phyloP scores from a whole-genome alignment of 2,797 vertebrate genomes.

The Xenentodon cancila region DNA sequence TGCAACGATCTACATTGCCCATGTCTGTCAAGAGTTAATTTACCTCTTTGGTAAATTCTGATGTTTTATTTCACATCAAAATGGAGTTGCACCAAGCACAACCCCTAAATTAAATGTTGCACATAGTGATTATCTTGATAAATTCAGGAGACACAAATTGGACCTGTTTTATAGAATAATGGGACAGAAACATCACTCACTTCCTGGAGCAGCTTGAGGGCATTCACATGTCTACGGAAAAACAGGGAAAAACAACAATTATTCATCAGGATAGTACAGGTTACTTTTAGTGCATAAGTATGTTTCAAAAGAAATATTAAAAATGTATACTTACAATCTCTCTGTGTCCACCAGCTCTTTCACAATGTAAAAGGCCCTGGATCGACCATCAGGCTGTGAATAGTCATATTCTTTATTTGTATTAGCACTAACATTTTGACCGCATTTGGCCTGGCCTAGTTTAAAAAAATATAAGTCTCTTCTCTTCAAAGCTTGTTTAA shows the following conservation, averaged over 20 bases:
- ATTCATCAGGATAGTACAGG: background rate
- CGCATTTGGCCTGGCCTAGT: too few relatives aligned
- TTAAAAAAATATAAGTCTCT: too few relatives aligned
- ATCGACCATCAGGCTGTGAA: slow-evolving; percentile 88
- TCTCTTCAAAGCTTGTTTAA: too few relatives aligned
- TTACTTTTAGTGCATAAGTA: background rate
- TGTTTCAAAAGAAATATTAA: background rate
- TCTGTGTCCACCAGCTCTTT: slow-evolving; percentile 93
- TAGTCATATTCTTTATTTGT: slow-evolving; percentile 24
- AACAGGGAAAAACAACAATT: slow-evolving; percentile 38
- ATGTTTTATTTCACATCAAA: too few relatives aligned
- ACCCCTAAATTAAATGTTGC: too few relatives aligned
- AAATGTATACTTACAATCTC: slow-evolving; percentile 85
- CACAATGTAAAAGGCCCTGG: slow-evolving; percentile 89
- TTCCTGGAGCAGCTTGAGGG: slow-evolving; percentile 85
- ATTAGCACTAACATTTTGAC: too few relatives aligned
- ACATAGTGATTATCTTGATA: too few relatives aligned
- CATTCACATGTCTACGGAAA: slow-evolving; percentile 89
- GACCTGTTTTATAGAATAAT: background rate
- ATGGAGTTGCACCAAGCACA: too few relatives aligned
- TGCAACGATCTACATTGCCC: too few relatives aligned
- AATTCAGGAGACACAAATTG: background rate
- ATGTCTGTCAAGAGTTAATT: too few relatives aligned
- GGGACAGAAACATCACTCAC: slow-evolving; percentile 77
- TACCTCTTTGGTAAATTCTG: too few relatives aligned